Conservation (phyloP, 2,113 vertebrate species). For the Hystrix brachyura region DNA sequence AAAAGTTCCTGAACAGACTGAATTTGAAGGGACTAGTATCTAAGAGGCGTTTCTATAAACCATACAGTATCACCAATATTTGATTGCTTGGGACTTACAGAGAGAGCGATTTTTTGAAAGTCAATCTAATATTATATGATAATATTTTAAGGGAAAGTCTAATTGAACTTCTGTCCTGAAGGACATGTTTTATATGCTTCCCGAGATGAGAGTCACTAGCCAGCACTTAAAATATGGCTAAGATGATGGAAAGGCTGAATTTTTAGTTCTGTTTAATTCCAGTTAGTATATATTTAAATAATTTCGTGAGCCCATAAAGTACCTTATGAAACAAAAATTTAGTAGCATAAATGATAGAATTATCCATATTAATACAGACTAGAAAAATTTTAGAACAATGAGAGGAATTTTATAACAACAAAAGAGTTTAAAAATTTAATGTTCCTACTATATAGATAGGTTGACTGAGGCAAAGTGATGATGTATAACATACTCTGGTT, state of each 20-base stretch:
- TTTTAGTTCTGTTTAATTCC: constrained; percentile 31
- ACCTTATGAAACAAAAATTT: neutral
- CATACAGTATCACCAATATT: neutral
- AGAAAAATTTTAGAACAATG: neutral
- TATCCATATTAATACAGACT: neutral
- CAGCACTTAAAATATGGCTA: neutral
- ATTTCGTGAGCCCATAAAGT: neutral
- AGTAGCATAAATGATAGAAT: neutral
- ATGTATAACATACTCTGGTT: neutral
- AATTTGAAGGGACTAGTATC: neutral
- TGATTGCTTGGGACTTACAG: neutral
- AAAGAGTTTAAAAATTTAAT: neutral
- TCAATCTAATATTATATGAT: neutral
- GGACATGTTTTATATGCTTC: neutral
- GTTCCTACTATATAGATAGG: neutral
- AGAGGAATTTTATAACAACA: neutral
- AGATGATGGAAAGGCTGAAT: neutral
- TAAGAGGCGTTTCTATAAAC: neutral
- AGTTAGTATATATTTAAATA: neutral
- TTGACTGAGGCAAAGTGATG: neutral
- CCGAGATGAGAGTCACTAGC: neutral
- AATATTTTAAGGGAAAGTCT: neutral
- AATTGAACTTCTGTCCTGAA: neutral
- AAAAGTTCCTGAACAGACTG: neutral
- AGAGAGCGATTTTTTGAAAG: neutral